Base-by-base conservation (phyloP, 1,140 invertebrate genomes). In the Atta cephalotes region DNA sequence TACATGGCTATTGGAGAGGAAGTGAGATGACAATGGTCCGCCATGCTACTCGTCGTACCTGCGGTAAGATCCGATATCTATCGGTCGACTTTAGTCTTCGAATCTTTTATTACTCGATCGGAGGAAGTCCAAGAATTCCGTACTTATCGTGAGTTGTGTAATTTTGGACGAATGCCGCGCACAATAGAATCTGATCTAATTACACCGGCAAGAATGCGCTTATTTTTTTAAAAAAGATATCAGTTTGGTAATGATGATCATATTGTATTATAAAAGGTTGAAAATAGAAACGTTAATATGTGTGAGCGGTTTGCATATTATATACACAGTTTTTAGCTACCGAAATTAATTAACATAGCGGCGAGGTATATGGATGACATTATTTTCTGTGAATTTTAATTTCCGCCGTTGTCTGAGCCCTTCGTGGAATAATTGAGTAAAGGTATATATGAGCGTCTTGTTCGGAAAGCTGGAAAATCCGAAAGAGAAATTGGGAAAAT, bases 21-120 rank as follows among this genome's bases (percentile, higher is more conserved):
- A 92, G 87, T 79, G 90, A 92, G 90, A 25, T 25, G 25, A 93
- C 92, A 92, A 93, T 93, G 82, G 86, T 70, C 86, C 63, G 66
- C 58, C 71, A 65, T 78, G 87, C 53, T 18, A 76, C 31, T 63
- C 87, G 68, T 62, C 60, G 53, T 81, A 70, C 39, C 25, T 39
- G 79, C 76, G 45, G 62, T 86, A 63, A 87, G 62, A 74, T 39
- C 39, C 62, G 84, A 66, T 78, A 84, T 71, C 87, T 88, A 77
- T 86, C 76, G 82, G 74, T 72, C 78, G 68, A 76, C 88, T 90
- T 86, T 81, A 39, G 82, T 89, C 71, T 62, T 68, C 56, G 66
- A 79, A 66, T 79, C 65, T 79, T 71, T 51, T 80, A 53, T 65
- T 74, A 58, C 65, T 31, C 62, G n/a, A 51, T 14, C 9, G 72